These are phyloP conservation scores for Acromyrmex heyeri DNA, from an alignment of 1,140 invertebrate genomes.

Conservation along the genomic window DNA sequence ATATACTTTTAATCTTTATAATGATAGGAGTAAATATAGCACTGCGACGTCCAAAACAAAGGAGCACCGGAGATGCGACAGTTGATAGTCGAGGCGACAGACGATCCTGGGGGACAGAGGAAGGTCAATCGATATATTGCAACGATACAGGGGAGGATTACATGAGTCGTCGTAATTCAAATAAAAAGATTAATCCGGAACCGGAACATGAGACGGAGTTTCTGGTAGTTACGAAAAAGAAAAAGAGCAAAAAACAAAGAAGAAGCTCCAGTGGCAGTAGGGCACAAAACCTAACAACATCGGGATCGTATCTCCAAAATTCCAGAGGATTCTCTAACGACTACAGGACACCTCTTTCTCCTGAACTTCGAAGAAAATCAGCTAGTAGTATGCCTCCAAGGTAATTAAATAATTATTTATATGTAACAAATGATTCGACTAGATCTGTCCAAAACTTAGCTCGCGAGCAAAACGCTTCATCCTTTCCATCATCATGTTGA, in stretches of 20 bases:
- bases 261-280: constrained; percentile 85
- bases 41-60: constrained; percentile 83
- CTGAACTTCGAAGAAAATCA: constrained; percentile 84
- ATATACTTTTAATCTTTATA: constrained; percentile 35
- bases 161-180: constrained; percentile 80
- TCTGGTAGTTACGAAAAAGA: constrained; percentile 91
- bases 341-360: constrained; percentile 83
- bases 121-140: constrained; percentile 86
- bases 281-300: constrained; percentile 83
- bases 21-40: constrained; percentile 84
- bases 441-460: no score
- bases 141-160: constrained; percentile 85
- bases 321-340: constrained; percentile 82
- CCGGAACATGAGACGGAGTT: constrained; percentile 88
- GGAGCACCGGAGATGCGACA: constrained; percentile 82
- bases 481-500: no score
- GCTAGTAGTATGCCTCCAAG: constrained; percentile 86
- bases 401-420: constrained; percentile 70
- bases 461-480: no score
- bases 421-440: background rate
- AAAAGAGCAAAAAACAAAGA: constrained; percentile 89
- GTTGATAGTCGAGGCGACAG: constrained; percentile 86
- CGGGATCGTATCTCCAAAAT: constrained; percentile 82
- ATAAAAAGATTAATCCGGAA: constrained; percentile 83
- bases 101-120: constrained; percentile 89